Conservation (phyloP, 1,140 invertebrate species). For the Carposina sasakii region DNA sequence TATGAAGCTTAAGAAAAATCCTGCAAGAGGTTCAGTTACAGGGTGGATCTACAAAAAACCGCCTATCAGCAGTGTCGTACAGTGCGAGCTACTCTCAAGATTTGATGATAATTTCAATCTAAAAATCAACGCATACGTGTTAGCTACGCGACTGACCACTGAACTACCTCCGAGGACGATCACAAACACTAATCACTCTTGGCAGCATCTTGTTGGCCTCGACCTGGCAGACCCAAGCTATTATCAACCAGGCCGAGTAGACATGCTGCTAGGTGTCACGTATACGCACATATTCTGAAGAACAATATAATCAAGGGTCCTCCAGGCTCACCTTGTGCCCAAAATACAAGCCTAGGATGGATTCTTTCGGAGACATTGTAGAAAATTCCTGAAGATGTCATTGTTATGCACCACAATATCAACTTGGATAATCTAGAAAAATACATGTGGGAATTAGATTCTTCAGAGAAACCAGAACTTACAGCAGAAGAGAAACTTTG, state of each 20-base stretch:
- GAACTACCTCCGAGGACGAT: slow-evolving; percentile 24
- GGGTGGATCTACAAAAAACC: slow-evolving; percentile 8
- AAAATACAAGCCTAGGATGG: slow-evolving; percentile 26
- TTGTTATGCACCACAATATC: background rate
- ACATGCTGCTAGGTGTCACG: slow-evolving; percentile 20
- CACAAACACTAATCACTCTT: slow-evolving; percentile 15
- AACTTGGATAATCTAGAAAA: slow-evolving; percentile 3
- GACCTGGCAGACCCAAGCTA: slow-evolving; percentile 18
- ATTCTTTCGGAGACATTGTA: slow-evolving; percentile 18
- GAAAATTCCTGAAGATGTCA: background rate
- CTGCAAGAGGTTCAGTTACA: background rate
- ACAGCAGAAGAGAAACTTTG: slow-evolving; percentile 5
- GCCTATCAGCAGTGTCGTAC: slow-evolving; percentile 3
- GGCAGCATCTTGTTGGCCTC: slow-evolving; percentile 19
- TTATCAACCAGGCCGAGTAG: slow-evolving; percentile 5
- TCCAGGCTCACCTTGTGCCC: slow-evolving; percentile 13
- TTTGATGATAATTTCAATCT: slow-evolving; percentile 14
- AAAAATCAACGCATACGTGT: slow-evolving; percentile 21
- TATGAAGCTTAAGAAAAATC: slow-evolving; percentile 8
- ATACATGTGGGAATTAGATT: slow-evolving; percentile 2
- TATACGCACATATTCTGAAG: slow-evolving; percentile 21
- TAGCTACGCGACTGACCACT: slow-evolving; percentile 30
- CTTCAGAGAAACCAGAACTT: background rate
- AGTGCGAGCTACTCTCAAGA: slow-evolving; percentile 8
- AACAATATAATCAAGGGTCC: slow-evolving; percentile 25